These are phyloP conservation scores for Philonicus albiceps DNA, from an alignment of 2,888 invertebrate species.

Conservation along the genomic window DNA sequence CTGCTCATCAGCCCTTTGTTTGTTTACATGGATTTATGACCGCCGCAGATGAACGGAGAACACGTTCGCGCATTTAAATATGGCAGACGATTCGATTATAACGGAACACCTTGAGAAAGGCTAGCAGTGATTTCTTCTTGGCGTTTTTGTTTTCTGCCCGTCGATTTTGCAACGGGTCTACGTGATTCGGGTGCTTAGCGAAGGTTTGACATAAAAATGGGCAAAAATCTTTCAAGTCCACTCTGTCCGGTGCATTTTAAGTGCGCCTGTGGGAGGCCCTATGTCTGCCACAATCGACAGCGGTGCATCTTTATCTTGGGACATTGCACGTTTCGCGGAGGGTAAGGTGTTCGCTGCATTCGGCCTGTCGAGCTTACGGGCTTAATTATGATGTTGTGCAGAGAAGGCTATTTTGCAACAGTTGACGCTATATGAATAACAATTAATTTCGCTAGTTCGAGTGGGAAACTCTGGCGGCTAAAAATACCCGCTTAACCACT, in stretches of 20 bases:
- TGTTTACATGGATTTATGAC: slow-evolving; percentile 23
- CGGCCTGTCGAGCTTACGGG: not conserved
- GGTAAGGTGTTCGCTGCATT: not conserved
- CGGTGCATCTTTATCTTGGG: not conserved
- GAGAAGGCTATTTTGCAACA: not conserved
- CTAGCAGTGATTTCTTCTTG: not conserved
- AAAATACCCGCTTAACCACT: not conserved
- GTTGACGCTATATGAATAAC: not conserved
- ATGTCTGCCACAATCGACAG: not conserved
- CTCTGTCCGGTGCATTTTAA: not conserved
- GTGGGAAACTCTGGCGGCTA: not conserved
- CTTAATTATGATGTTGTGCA: not conserved
- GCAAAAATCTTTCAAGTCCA: not conserved
- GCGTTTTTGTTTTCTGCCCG: not conserved
- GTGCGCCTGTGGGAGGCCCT: not conserved
- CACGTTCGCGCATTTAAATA: not conserved
- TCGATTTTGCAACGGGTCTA: not conserved
- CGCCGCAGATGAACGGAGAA: not conserved
- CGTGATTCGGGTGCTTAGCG: not conserved
- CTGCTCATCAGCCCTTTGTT: not conserved
- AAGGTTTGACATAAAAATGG: not conserved
- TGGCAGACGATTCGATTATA: not conserved
- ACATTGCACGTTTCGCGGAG: not conserved
- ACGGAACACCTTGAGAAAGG: not conserved
- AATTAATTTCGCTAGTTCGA: not conserved